phyloP scores from a whole-genome alignment of 2,113 vertebrate species.

The Nycticorax nycticorax region DNA sequence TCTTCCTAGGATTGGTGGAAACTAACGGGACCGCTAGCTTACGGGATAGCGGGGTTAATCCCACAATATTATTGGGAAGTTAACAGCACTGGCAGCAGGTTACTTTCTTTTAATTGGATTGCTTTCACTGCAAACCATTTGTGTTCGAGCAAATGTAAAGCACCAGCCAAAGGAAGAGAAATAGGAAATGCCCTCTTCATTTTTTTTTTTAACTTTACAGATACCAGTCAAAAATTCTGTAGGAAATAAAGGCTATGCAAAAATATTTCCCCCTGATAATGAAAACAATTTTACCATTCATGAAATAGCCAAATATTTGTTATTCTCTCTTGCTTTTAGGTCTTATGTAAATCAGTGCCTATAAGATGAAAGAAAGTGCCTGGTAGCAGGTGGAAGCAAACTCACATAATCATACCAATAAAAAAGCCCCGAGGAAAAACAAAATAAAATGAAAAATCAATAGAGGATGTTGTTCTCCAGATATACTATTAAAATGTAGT shows the following conservation, averaged over 20 bases:
- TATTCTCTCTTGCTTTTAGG: slow-evolving; percentile 66
- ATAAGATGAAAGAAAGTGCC: slow-evolving; percentile 58
- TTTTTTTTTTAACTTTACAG: not conserved
- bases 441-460: slow-evolving; percentile 69
- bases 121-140: slow-evolving; percentile 56
- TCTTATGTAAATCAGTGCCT: slow-evolving; percentile 68
- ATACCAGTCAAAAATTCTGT: slow-evolving; percentile 21
- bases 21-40: slow-evolving; percentile 69
- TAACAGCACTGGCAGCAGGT: slow-evolving; percentile 15
- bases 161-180: slow-evolving; percentile 36
- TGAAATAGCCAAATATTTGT: slow-evolving; percentile 71
- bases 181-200: slow-evolving; percentile 4
- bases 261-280: slow-evolving; percentile 41
- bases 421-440: slow-evolving; percentile 65
- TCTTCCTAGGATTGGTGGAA: slow-evolving; percentile 33
- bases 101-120: slow-evolving; percentile 55
- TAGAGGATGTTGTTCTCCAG: slow-evolving; percentile 42
- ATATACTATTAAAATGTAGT: slow-evolving; percentile 36
- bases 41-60: slow-evolving; percentile 21
- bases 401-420: slow-evolving; percentile 66
- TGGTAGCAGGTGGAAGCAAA: slow-evolving; percentile 63
- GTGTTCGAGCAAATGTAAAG: slow-evolving; percentile 63
- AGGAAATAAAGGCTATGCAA: slow-evolving; percentile 51
- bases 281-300: slow-evolving; percentile 69
- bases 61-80: slow-evolving; percentile 20